These are phyloP conservation scores for Lichenostomus cassidix DNA, from an alignment of 2,113 vertebrate genomes.

Conservation along the genomic window DNA sequence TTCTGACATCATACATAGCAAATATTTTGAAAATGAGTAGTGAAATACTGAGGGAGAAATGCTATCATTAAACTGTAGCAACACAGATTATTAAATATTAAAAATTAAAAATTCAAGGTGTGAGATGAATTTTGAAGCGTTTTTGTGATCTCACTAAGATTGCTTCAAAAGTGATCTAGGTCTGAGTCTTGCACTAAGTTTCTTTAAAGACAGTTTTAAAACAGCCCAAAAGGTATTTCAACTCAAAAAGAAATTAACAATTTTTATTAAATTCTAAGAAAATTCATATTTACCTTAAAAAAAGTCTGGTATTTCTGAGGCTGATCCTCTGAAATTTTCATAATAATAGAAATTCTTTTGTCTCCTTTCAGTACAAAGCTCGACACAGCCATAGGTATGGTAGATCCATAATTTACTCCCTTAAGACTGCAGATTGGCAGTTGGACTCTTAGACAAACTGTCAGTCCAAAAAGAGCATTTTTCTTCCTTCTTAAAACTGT, in stretches of 20 bases:
- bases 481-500: not conserved
- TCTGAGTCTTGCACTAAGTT: not conserved
- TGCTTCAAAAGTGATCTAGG: accelerated
- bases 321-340: not conserved
- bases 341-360: not conserved
- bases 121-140: not conserved
- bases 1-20: not conserved
- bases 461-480: not conserved
- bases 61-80: not conserved
- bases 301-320: not conserved
- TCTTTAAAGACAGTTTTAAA: not conserved
- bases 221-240: not conserved
- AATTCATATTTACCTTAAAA: not conserved
- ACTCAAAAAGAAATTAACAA: not conserved
- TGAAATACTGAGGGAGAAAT: not conserved
- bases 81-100: not conserved
- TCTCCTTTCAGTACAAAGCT: not conserved
- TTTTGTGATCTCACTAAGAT: not conserved
- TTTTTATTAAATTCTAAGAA: not conserved
- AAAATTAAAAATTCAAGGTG: not conserved
- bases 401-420: not conserved
- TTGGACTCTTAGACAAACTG: not conserved
- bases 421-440: not conserved
- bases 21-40: not conserved
- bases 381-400: not conserved